Conservation (phyloP, 2,888 invertebrate genomes). For the Oligia strigilis region DNA sequence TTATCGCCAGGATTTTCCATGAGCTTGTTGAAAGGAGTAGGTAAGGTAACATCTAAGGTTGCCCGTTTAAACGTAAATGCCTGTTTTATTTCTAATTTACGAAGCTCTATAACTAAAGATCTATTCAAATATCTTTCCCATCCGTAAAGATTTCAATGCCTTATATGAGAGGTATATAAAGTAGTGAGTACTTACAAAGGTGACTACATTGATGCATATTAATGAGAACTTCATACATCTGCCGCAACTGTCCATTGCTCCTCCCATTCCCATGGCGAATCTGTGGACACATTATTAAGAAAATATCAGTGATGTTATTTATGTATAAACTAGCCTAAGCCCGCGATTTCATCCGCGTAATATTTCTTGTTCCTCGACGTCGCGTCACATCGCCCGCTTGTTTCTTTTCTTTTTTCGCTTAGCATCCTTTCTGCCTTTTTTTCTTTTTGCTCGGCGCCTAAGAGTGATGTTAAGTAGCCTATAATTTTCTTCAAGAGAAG, state of each 20-base stretch:
- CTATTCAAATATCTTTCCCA: background rate
- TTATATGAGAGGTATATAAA: background rate
- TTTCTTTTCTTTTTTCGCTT: background rate
- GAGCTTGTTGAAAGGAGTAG: constrained; percentile 11
- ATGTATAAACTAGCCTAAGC: background rate
- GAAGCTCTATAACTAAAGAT: background rate
- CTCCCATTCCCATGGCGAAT: constrained; percentile 93
- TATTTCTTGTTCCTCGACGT: background rate
- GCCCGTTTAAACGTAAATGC: background rate
- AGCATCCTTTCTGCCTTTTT: background rate
- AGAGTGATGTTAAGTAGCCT: background rate
- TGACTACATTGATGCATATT: constrained; percentile 95
- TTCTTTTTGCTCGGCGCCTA: background rate
- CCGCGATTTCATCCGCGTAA: background rate
- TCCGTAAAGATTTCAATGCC: background rate
- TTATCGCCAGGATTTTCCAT: constrained; percentile 34
- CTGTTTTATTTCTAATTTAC: background rate
- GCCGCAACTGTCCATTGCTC: constrained; percentile 97
- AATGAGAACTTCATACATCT: constrained; percentile 96
- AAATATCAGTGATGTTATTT: background rate
- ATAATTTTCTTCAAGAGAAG: background rate
- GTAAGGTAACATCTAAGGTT: constrained; percentile 27
- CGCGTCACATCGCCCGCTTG: background rate
- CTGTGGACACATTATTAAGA: constrained; percentile 66
- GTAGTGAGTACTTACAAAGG: constrained; percentile 93